Evolutionary conservation across 2,797 vertebrate genomes (phyloP), one percentile per base, ranked within the genome.

Genomic region (Fratercula arctica): DNA sequence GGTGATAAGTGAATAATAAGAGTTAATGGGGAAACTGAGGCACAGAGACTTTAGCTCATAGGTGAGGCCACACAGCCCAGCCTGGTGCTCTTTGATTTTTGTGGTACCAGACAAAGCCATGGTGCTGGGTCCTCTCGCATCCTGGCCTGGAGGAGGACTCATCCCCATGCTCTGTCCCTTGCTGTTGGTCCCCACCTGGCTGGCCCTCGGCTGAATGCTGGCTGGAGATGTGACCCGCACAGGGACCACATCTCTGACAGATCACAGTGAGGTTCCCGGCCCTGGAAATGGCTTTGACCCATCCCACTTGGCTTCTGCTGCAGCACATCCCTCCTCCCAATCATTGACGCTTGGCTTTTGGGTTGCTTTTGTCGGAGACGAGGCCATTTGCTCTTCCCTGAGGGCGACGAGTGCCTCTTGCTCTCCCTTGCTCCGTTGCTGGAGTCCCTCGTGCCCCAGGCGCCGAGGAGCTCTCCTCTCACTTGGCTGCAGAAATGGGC

Each of bases 401-500:
- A 70, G 79, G 79, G 50, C 24, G 2, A 33, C 3, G 23, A 67
- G 59, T 45, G 66, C 77, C 70, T 81, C 90, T 95, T 2, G 0
- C 45, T 79, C 46, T 84, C 61, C 72, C 79, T 88, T 0, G 0
- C n/a, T 69, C 37, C 48, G 9, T 54, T 59, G 64, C 93, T 79
- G 88, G 72, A 89, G 90, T 93, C 51, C 66, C 90, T 87, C 0
- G 0, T 84, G 85, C 72, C 90, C 77, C 76, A 78, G 93, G 84
- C 46, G 9, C 96, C 64, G 7, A 50, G 41, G 64, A 97, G 86
- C 88, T 93, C 60, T 90, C 57, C 84, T 92, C 76, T 89, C 75
- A 3, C 81, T 95, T 97, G 96, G 96, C 97, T 97, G 84, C 94
- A 95, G 94, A 92, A 97, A 66, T 0, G 3, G 31, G 69, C 82